These are phyloP conservation scores for Trachythela sp. DNA, from an alignment of 64 coral and sea anemone genomes.

Conservation along the genomic window DNA sequence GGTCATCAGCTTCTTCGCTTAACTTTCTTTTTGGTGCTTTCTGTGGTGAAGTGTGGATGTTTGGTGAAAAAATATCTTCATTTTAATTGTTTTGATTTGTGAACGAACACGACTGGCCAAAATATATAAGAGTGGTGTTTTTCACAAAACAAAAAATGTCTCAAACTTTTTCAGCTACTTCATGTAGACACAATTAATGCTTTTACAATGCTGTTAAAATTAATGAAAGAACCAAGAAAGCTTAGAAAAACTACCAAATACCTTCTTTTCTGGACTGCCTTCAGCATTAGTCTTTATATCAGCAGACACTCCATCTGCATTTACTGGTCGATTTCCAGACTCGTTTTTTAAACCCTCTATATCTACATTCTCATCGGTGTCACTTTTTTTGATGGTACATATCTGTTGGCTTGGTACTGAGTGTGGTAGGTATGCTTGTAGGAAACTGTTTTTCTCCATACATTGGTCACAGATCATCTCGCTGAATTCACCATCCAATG, in stretches of 20 bases:
- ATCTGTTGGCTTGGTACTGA: constrained; percentile 52
- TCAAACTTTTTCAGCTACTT: too few species aligned
- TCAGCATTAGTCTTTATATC: not conserved
- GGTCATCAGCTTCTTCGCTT: not conserved
- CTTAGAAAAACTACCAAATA: too few species aligned
- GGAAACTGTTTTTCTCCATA: constrained; percentile 65
- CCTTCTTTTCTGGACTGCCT: not conserved
- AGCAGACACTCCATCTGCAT: not conserved
- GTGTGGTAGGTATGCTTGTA: constrained; percentile 73
- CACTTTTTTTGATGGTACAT: not conserved
- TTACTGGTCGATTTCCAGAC: not conserved
- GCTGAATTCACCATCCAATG: constrained; percentile 70
- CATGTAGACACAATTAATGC: too few species aligned
- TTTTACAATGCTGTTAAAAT: too few species aligned
- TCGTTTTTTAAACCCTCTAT: not conserved
- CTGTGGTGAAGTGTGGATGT: not conserved
- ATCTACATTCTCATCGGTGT: not conserved
- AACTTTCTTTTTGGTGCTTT: constrained; percentile 7
- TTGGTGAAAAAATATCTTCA: not conserved
- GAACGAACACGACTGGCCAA: too few species aligned
- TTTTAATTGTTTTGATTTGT: too few species aligned
- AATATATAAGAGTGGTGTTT: too few species aligned
- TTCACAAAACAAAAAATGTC: too few species aligned
- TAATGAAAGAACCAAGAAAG: too few species aligned
- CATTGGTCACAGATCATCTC: constrained; percentile 98